Conservation (phyloP, 2,888 invertebrate genomes). For the Zelleria hepariella region DNA sequence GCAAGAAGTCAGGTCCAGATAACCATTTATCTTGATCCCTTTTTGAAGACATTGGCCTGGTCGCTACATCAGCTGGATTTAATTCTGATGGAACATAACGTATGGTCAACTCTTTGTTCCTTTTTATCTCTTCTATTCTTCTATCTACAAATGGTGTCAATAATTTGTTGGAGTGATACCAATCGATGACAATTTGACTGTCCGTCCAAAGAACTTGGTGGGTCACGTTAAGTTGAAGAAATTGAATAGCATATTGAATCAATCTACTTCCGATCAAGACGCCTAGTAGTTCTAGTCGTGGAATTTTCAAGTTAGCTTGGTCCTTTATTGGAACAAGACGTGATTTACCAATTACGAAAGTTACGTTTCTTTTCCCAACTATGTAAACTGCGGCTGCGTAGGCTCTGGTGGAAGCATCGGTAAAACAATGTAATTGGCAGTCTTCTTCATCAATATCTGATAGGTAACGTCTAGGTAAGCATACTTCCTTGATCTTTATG, state of each 20-base stretch:
- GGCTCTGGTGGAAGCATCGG: conserved; percentile 9
- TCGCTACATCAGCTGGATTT: conserved; percentile 5
- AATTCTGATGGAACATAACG: neutral
- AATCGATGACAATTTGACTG: conserved; percentile 6
- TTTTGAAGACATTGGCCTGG: neutral
- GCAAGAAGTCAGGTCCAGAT: neutral
- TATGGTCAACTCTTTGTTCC: neutral
- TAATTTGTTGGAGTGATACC: conserved; percentile 5
- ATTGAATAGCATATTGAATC: neutral
- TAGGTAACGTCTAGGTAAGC: neutral
- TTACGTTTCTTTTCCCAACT: neutral
- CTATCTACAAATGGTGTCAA: conserved; percentile 6
- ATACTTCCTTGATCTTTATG: neutral
- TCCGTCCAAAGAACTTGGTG: conserved; percentile 1
- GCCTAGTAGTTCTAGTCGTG: conserved; percentile 7
- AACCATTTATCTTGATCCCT: neutral
- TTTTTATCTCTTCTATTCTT: conserved; percentile 5
- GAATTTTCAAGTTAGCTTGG: conserved; percentile 2
- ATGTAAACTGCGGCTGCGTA: conserved; percentile 10
- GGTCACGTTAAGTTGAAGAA: neutral
- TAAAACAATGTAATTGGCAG: conserved; percentile 10
- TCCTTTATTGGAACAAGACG: neutral
- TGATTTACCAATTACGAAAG: conserved; percentile 4
- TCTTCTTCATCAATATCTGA: neutral
- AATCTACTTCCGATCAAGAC: conserved; percentile 3